Base-by-base conservation (phyloP, 2,113 vertebrate genomes). In the Ranitomeya variabilis region DNA sequence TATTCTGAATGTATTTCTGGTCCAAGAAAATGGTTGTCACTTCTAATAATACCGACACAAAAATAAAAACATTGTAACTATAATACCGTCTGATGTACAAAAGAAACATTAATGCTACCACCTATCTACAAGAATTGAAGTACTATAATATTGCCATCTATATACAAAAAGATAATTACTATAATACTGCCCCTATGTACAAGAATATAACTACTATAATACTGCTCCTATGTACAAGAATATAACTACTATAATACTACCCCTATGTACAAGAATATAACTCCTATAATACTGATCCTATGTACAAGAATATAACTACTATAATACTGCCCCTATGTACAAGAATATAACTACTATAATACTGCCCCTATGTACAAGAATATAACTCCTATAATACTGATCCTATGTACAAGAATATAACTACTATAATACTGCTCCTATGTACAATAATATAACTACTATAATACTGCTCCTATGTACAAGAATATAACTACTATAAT, bases 301-400 rank as follows among this genome's bases (percentile, higher is more conserved):
- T 67, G 8, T 67, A 67, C 21, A 67, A 67, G 21, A 67, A 67
- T 67, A 67, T 67, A 67, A 67, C 64, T 67, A n/a, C 64, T n/a
- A 23, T n/a, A 67, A 67, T 64, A 64, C 62, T 64, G 14, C 26
- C 26, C 26, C 26, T 31, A 67, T 23, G 8, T 67, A 67, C 21
- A 67, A 67, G 21, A 67, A 67, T 67, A 67, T 67, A 67, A 67
- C 64, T 67, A n/a, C 64, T n/a, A 23, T n/a, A 67, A 67, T 64
- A 64, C 62, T 64, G 14, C 26, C 26, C 26, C 26, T 31, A 67
- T 67, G 8, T 67, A 67, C 21, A 67, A 67, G 21, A 67, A 67
- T 67, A 67, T 67, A 67, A 67, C 64, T 67, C 1, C 21, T 69
- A 69, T 69, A 69, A 69, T 69, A 69, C n/a, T 23, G 66, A 1